phyloP scores from a whole-genome alignment of 2,888 invertebrate species.

The Ichneumoninae sp. region DNA sequence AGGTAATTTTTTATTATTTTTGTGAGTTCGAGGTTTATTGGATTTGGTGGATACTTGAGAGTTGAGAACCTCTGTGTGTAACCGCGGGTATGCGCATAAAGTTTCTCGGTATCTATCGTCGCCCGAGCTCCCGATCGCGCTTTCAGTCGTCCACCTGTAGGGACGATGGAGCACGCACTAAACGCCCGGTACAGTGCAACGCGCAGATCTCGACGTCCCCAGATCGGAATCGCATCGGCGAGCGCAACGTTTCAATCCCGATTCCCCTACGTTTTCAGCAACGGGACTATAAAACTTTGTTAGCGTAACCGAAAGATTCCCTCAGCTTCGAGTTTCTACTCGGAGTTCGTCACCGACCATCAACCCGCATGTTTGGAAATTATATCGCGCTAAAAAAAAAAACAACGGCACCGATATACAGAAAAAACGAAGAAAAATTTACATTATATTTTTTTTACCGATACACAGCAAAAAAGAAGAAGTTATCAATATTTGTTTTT shows the following conservation, averaged over 20 bases:
- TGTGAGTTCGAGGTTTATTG: neutral
- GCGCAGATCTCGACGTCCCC: neutral
- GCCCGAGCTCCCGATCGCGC: conserved; percentile 51
- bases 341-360: neutral
- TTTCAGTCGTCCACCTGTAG: conserved; percentile 64
- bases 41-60: neutral
- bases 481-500: neutral
- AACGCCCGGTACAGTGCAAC: neutral
- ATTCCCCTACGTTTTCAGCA: neutral
- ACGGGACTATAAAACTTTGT: neutral
- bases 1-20: neutral
- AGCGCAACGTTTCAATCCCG: conserved; percentile 13
- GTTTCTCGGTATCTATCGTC: conserved; percentile 64
- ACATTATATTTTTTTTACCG: no score
- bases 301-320: neutral
- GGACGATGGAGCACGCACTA: conserved; percentile 47
- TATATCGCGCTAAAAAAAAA: conserved; percentile 3
- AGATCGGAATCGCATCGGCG: conserved; percentile 23
- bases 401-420: neutral
- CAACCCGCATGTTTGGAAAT: neutral
- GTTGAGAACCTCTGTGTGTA: conserved; percentile 64
- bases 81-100: conserved; percentile 59
- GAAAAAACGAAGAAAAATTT: neutral
- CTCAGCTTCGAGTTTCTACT: neutral
- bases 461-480: no score